Evolutionary conservation across 2,888 invertebrate genomes (phyloP).

Genomic region (Drosophila colorata): DNA sequence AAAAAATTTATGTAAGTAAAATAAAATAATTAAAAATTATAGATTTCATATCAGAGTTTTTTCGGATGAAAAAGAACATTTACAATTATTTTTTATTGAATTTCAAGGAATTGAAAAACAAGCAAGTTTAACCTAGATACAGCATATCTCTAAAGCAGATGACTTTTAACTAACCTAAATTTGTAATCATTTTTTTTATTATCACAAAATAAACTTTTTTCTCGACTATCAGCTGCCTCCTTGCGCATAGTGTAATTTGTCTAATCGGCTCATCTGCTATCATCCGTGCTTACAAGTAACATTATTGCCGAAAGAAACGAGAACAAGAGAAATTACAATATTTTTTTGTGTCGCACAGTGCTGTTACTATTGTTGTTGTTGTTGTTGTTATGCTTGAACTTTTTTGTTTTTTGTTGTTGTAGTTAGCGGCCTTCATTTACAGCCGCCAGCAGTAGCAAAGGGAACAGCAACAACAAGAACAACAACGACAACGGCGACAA

Average conservation of each 20-base stretch:
- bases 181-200: too few species aligned
- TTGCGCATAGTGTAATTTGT: slow-evolving; percentile 10
- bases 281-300: background rate
- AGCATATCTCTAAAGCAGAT: too few species aligned
- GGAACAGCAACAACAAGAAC: slow-evolving; percentile 13
- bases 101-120: too few species aligned
- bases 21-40: too few species aligned
- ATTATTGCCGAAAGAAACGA: slow-evolving; percentile 1
- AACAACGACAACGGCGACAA: slow-evolving; percentile 17
- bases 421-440: slow-evolving; percentile 58
- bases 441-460: slow-evolving; percentile 55
- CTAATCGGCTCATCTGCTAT: slow-evolving; percentile 14
- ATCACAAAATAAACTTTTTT: background rate
- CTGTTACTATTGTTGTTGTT: slow-evolving; percentile 29
- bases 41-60: too few species aligned
- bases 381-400: slow-evolving; percentile 1
- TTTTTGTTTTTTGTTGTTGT: slow-evolving; percentile 22
- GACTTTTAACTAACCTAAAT: too few species aligned
- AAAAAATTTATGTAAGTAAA: too few species aligned
- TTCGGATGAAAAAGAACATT: too few species aligned
- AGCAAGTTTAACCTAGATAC: too few species aligned
- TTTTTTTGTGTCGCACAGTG: slow-evolving; percentile 62
- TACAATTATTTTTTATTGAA: too few species aligned
- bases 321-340: slow-evolving; percentile 13
- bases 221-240: background rate